These are phyloP conservation scores for Hipposideros armiger DNA, from an alignment of 2,113 vertebrate genomes.

Conservation along the genomic window DNA sequence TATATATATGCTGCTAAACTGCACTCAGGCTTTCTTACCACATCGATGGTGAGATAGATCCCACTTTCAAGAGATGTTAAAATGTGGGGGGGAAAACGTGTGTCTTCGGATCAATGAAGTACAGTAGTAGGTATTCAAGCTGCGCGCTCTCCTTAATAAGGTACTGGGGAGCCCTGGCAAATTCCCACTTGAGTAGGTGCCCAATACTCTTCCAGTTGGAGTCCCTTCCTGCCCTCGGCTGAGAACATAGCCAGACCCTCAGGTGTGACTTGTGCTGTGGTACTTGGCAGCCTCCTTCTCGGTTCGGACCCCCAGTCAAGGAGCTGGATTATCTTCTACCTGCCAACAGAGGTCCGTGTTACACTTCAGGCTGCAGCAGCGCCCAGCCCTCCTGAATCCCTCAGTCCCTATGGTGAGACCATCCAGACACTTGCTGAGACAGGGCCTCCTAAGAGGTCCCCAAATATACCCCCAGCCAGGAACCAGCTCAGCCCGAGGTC, in stretches of 20 bases:
- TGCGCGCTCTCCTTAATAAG: neutral
- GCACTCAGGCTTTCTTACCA: neutral
- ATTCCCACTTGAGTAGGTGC: neutral
- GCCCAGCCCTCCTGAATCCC: neutral
- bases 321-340: neutral
- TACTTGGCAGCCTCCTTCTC: neutral
- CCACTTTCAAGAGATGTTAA: neutral
- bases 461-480: neutral
- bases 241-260: neutral
- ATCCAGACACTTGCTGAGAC: neutral
- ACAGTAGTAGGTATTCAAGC: neutral
- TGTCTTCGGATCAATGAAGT: neutral
- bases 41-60: neutral
- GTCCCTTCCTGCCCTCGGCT: neutral
- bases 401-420: neutral
- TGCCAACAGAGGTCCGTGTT: neutral
- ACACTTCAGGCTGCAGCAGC: neutral
- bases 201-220: no score
- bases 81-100: neutral
- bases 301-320: neutral
- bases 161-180: no score
- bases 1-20: neutral
- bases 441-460: neutral
- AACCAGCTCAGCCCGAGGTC: neutral
- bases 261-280: neutral